These are phyloP conservation scores for Ormyrus thymus DNA, from an alignment of 2,888 invertebrate genomes.

Conservation along the genomic window DNA sequence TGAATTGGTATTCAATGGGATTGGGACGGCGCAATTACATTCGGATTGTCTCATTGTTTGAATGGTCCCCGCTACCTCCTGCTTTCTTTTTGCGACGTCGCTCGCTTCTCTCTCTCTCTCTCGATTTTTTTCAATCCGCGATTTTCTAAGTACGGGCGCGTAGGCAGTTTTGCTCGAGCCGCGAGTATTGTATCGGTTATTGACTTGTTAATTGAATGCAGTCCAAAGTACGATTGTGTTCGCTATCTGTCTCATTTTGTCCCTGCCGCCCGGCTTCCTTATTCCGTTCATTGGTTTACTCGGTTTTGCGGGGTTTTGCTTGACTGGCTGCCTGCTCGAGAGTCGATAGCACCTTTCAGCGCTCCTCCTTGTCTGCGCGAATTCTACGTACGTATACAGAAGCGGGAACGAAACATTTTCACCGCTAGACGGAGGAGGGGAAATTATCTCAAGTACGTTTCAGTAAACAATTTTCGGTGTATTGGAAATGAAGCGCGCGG, in stretches of 20 bases:
- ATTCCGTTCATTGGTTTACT: constrained; percentile 46
- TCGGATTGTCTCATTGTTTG: constrained; percentile 69
- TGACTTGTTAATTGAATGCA: constrained; percentile 66
- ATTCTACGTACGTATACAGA: background rate
- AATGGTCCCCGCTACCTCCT: constrained; percentile 60
- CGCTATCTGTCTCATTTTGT: constrained; percentile 10
- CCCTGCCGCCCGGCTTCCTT: background rate
- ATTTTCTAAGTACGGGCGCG: background rate
- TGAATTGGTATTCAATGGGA: constrained; percentile 67
- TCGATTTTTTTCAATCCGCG: constrained; percentile 1
- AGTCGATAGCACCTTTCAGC: constrained; percentile 58
- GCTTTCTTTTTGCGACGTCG: background rate
- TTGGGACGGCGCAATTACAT: constrained; percentile 68
- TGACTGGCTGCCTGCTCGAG: constrained; percentile 56
- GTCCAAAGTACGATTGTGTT: constrained; percentile 59
- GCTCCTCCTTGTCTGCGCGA: background rate
- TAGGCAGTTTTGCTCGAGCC: background rate
- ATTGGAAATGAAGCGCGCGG: constrained; percentile 23
- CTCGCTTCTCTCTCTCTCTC: background rate
- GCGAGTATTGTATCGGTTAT: constrained; percentile 58
- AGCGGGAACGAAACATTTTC: background rate
- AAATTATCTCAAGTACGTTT: constrained; percentile 40
- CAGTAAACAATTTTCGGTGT: constrained; percentile 38
- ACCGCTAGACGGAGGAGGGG: background rate
- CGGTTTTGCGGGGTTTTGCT: constrained; percentile 58